Percentiles rank a stretch among this genome's conserved stretches.
Evolutionary conservation across 2,888 invertebrate genomes (phyloP).

Genomic region (Stenotaenia linearis): DNA sequence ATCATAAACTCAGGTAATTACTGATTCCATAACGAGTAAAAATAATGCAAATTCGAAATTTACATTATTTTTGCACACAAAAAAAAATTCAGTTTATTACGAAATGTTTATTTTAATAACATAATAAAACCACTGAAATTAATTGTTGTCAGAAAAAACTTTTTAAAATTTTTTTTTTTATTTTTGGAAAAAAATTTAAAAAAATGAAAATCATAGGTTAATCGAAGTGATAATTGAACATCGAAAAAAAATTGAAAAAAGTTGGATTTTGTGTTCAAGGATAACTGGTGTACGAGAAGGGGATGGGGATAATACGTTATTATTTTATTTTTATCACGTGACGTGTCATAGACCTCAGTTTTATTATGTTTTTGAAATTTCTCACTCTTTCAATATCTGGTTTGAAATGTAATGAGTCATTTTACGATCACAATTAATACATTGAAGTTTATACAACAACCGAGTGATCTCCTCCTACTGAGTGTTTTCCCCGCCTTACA

Average conservation of each 20-base stretch:
- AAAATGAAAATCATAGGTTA: not conserved
- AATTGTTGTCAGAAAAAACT: not conserved
- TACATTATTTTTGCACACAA: not conserved
- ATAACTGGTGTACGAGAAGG: not conserved
- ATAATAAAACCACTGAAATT: no score
- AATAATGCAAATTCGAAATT: not conserved
- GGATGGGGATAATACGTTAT: not conserved
- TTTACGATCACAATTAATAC: constrained; percentile 16
- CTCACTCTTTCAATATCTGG: constrained; percentile 6
- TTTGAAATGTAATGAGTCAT: not conserved
- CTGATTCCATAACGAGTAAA: not conserved
- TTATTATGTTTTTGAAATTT: not conserved
- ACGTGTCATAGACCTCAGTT: not conserved
- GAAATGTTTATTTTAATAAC: no score
- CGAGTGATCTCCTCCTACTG: constrained; percentile 1
- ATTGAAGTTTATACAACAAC: constrained; percentile 6
- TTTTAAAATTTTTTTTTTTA: no score
- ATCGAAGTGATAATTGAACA: not conserved
- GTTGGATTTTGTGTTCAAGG: not conserved
- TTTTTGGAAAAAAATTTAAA: not conserved
- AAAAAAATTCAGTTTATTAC: no score
- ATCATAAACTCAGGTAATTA: constrained; percentile 12
- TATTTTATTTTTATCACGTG: not conserved
- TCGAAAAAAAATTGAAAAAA: not conserved
- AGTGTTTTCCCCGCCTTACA: not conserved